A percentile compares a stretch with the other conserved stretches of the same genome.
Evolutionary conservation across 2,888 invertebrate genomes (phyloP).

Genomic region (Piscicola geometra): DNA sequence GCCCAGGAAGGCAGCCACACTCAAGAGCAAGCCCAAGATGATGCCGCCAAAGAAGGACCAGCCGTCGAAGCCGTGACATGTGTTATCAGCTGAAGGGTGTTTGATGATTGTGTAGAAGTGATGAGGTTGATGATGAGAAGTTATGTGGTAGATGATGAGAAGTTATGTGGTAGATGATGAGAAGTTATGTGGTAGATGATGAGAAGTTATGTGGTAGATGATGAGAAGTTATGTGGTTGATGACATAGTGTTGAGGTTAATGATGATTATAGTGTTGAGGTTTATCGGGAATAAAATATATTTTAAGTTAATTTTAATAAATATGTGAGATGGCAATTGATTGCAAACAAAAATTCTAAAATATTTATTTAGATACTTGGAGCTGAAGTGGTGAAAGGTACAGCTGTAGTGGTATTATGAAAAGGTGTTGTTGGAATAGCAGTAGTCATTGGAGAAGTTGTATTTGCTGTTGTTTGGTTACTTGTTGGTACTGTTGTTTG

Average conservation of each 20-base stretch:
- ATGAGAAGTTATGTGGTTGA: too few relatives aligned
- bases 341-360: too few relatives aligned
- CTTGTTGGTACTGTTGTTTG: neutral
- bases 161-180: too few relatives aligned
- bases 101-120: neutral
- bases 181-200: too few relatives aligned
- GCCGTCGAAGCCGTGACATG: conserved; percentile 24
- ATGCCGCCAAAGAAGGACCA: conserved; percentile 31
- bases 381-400: neutral
- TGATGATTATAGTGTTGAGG: too few relatives aligned
- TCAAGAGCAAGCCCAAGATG: conserved; percentile 15
- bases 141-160: too few relatives aligned
- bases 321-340: too few relatives aligned
- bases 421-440: neutral
- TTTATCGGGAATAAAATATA: too few relatives aligned
- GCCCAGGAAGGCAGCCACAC: conserved; percentile 17
- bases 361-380: neutral
- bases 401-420: neutral
- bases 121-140: neutral
- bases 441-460: neutral
- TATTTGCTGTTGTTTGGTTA: neutral
- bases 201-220: too few relatives aligned
- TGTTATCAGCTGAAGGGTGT: conserved; percentile 4
- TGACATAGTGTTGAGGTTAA: too few relatives aligned
- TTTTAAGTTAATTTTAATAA: too few relatives aligned